Evolutionary conservation across 2,888 invertebrate species (phyloP), one percentile per base, ranked within the genome.

Genomic region (Trachelus iudaicus): DNA sequence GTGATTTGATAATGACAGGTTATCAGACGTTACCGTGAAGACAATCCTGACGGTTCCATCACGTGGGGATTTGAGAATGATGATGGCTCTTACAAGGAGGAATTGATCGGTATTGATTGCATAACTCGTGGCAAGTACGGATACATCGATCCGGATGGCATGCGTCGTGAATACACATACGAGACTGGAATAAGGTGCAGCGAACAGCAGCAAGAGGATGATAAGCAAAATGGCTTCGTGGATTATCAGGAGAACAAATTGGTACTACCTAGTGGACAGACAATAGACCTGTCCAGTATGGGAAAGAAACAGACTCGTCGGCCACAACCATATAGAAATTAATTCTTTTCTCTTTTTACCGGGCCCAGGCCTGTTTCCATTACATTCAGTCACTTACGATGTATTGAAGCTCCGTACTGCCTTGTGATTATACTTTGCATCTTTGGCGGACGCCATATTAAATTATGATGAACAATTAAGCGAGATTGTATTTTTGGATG

Each of bases 51-150:
- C 85, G 90, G 90, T 71, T 96, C 95, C 88, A 97, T 97, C 85
- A 95, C 96, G 0, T 97, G 97, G 97, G 97, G 97, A 75, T 97
- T 95, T 88, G 97, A 97, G 91, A 97, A 97, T 89, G 97, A 97
- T 85, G 97, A 97, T 87, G 97, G 97, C 34, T 95, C 96, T 2
- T 97, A 96, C 91, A 97, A 97, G 89, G 97, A 97, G 89, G 97
- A 97, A 92, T 94, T 94, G 12, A 96, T 97, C 84, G 97, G 97
- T 73, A 92, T 94, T 15, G 96, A 97, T 90, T 96, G 96, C 87
- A 91, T 96, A 80, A 95, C 95, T 15, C 94, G 95, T 81, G 96
- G 96, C 74, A 96, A 95, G 88, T 97, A 97, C 88, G 97, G 97
- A 56, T 97, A 97, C 89, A 93, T 96, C 12, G 96, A 97, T 90